Evolutionary conservation across 1,140 invertebrate genomes (phyloP), one percentile per base, ranked within the genome.

Genomic region (Grapholita molesta): DNA sequence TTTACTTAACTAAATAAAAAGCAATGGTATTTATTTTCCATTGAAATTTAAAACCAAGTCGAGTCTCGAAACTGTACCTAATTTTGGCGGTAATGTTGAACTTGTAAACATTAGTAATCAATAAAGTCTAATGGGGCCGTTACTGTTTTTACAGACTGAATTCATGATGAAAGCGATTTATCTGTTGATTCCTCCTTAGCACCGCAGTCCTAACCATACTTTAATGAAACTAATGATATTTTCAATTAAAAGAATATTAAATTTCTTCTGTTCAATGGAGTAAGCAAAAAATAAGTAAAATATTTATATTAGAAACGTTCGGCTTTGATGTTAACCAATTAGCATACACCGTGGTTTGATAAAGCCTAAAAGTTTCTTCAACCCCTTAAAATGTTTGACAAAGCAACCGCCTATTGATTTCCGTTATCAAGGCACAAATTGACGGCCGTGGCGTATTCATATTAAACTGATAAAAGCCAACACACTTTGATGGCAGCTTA

Each of bases 351-450:
- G 18, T 48, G 18, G 7, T 48, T n/a, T 48, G 42, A 48, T 2
- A 48, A 21, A 48, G 42, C 42, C 42, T 5, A 21, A 48, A 48
- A 48, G 15, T 48, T 21, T 21, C 42, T 9, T 7, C 18, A 8
- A 18, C 21, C 42, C 42, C 18, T 21, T n/a, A 18, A 30, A 57
- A n/a, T 30, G 25, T 61, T 61, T 61, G 12, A 61, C 25, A 28
- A 61, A 61, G 55, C 55, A 12, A 4, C 25, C 24, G 25, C n/a
- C n/a, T 61, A 61, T 61, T 25, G 55, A 61, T 61, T 61, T 61
- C 24, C n/a, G 12, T 15, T 61, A 61, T 28, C 55, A 30, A 61
- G 6, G n/a, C 25, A n/a, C n/a, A 30, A 61, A 28, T 15, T 30
- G 2, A 48, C 28, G 24, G 3, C 28, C 42, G 55, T 15, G n/a